Evolutionary conservation across 2,888 invertebrate species (phyloP), one percentile per base, ranked within the genome.

Genomic region (Drosophila prostipennis): DNA sequence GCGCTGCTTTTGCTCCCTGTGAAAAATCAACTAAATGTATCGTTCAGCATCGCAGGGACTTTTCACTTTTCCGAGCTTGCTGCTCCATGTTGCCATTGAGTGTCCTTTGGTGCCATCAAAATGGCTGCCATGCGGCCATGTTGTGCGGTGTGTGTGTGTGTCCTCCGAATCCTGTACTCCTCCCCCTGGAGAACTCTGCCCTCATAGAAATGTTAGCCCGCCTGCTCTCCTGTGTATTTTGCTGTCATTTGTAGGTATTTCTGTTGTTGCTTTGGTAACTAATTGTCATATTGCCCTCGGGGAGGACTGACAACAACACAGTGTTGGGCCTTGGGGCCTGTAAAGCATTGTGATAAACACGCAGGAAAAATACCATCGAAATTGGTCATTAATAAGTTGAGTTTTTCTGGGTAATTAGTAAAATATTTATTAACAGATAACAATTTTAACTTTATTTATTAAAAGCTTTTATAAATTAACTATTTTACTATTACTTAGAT

Each of bases 221-320:
- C 58, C 57, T 58, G 64, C 60, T 75, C 80, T 72, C 84, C 59
- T 57, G 78, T 80, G 85, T 85, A 74, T 85, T 65, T 71, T 73
- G 76, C 81, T 86, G 84, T 83, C 84, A 80, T 81, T 84, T 81
- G 84, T 84, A 81, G 87, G 86, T 79, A 86, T 82, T 85, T 76
- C 84, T 83, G 87, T 79, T 86, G 84, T 86, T 84, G 87, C 84
- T 79, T 78, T 84, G 84, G 84, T 76, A 84, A 84, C 84, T 86
- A 84, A 84, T 84, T 84, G 84, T 84, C 87, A 81, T 83, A 79
- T 80, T 79, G 80, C 80, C 80, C 86, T 78, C 72, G 69, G 82
- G 82, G 74, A 79, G 74, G 65, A 76, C 69, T 65, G 76, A 67
- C 64, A 71, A 78, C 82, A 71, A 57, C 81, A 77, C 80, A 77